Evolutionary conservation across 2,888 invertebrate species (phyloP).

Genomic region (Tinea semifulvella): DNA sequence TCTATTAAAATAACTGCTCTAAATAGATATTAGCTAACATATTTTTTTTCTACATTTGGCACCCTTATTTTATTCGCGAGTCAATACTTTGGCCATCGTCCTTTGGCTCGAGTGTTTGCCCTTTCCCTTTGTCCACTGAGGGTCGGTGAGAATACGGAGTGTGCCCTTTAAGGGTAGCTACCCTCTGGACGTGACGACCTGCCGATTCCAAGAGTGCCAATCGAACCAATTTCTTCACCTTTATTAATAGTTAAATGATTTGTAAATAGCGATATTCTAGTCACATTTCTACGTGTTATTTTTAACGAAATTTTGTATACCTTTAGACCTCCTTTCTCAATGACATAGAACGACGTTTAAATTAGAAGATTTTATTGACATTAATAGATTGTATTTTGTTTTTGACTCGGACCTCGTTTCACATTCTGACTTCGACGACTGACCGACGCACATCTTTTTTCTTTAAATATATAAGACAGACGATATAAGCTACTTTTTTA

Average conservation of each 20-base stretch:
- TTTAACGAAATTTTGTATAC: no score
- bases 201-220: conserved; percentile 1
- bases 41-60: conserved; percentile 19
- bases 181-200: conserved; percentile 13
- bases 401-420: no score
- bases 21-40: conserved; percentile 19
- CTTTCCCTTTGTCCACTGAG: conserved; percentile 39
- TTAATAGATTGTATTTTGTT: no score
- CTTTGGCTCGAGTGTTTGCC: conserved; percentile 50
- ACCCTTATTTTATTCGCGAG: conserved; percentile 63
- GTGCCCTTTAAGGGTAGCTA: conserved; percentile 33
- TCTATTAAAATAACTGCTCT: conserved; percentile 34
- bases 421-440: no score
- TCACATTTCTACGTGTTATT: no score
- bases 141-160: conserved; percentile 55
- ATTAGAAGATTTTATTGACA: no score
- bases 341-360: no score
- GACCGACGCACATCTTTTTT: no score
- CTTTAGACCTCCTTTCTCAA: no score
- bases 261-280: no score
- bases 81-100: conserved; percentile 61
- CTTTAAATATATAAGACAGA: no score
- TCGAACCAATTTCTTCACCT: conserved; percentile 1
- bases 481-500: no score
- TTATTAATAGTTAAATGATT: conserved; percentile 1